phyloP scores from a whole-genome alignment of 2,888 invertebrate genomes.

The Callyntrura guangdongensis region DNA sequence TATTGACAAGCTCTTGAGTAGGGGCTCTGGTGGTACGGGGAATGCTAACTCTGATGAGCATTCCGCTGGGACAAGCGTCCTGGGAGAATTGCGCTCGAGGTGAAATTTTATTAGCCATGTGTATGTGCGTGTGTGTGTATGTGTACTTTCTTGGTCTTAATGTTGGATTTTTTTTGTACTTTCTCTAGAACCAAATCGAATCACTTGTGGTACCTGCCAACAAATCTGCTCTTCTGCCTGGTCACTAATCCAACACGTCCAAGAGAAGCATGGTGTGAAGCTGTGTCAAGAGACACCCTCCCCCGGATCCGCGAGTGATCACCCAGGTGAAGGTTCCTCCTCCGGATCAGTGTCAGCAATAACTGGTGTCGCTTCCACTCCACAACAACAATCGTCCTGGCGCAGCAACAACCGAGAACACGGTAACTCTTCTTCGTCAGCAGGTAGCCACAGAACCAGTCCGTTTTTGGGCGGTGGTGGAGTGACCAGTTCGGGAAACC shows the following conservation, averaged over 20 bases:
- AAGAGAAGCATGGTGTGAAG: slow-evolving; percentile 96
- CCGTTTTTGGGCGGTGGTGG: slow-evolving; percentile 34
- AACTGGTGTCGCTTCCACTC: background rate
- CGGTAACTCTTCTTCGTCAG: background rate
- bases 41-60: slow-evolving; percentile 81
- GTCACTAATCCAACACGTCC: slow-evolving; percentile 97
- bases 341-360: background rate
- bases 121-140: background rate
- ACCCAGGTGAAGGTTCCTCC: slow-evolving; percentile 4
- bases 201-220: slow-evolving; percentile 89
- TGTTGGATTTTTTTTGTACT: slow-evolving; percentile 47
- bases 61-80: slow-evolving; percentile 77
- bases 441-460: slow-evolving; percentile 55
- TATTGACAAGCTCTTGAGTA: background rate
- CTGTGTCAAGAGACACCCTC: slow-evolving; percentile 90
- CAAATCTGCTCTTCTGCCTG: slow-evolving; percentile 97
- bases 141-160: slow-evolving; percentile 52
- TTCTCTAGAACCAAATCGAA: slow-evolving; percentile 78
- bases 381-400: slow-evolving; percentile 46
- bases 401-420: slow-evolving; percentile 11
- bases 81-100: slow-evolving; percentile 27
- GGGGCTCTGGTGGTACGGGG: background rate
- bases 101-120: background rate
- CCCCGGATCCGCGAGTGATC: slow-evolving; percentile 5
- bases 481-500: background rate